Evolutionary conservation across 2,888 invertebrate species (phyloP).

Genomic region (Calliopum simillimum): DNA sequence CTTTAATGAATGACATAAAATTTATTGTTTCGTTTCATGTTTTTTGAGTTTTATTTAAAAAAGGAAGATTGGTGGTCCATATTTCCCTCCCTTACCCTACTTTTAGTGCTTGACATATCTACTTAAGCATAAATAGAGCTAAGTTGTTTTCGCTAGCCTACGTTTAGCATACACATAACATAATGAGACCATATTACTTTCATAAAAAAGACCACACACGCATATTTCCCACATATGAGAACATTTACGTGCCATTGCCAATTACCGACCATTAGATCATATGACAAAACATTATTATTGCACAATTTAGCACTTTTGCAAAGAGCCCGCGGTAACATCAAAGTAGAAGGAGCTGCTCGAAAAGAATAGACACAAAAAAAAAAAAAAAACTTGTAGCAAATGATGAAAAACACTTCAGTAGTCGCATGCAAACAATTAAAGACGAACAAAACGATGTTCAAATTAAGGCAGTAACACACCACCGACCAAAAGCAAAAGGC

Average conservation of each 20-base stretch:
- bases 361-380: too few species aligned
- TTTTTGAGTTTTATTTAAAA: too few species aligned
- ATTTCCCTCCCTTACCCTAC: too few species aligned
- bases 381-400: too few species aligned
- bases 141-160: too few species aligned
- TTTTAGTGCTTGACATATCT: too few species aligned
- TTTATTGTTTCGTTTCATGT: too few species aligned
- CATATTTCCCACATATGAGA: neutral
- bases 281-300: neutral
- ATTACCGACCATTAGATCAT: conserved; percentile 8
- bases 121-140: too few species aligned
- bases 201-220: neutral
- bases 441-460: conserved; percentile 57
- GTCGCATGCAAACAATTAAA: conserved; percentile 39
- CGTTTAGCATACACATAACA: too few species aligned
- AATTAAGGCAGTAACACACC: conserved; percentile 58
- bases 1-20: too few species aligned
- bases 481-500: conserved; percentile 48
- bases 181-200: too few species aligned
- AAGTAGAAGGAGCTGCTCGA: neutral
- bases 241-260: neutral
- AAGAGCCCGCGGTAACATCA: neutral
- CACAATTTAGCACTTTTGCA: conserved; percentile 19
- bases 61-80: too few species aligned
- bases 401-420: conserved; percentile 11